These are phyloP conservation scores for Yponomeuta evonymella DNA, from an alignment of 2,888 invertebrate genomes.

Conservation along the genomic window DNA sequence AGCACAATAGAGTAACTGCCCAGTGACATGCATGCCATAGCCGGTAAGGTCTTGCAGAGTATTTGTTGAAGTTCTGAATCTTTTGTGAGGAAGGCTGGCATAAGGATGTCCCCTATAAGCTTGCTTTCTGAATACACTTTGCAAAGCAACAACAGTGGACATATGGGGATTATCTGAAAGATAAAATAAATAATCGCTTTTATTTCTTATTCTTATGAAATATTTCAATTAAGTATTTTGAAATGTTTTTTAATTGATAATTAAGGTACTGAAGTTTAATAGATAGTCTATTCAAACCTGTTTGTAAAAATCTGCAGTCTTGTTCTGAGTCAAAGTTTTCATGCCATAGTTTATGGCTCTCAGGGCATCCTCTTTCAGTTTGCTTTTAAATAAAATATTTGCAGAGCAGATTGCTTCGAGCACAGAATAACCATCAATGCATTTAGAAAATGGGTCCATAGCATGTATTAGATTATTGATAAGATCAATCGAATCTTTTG, in stretches of 20 bases:
- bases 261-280: background rate
- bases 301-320: background rate
- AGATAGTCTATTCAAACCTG: background rate
- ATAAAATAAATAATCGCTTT: slow-evolving; percentile 18
- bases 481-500: background rate
- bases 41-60: slow-evolving; percentile 41
- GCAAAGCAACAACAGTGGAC: slow-evolving; percentile 49
- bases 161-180: slow-evolving; percentile 54
- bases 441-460: background rate
- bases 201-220: too few relatives aligned
- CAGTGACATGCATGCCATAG: slow-evolving; percentile 52
- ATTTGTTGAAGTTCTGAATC: slow-evolving; percentile 41
- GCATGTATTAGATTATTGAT: background rate
- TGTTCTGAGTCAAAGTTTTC: background rate
- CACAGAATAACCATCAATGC: background rate
- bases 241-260: too few relatives aligned
- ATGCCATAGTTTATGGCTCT: background rate
- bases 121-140: slow-evolving; percentile 53
- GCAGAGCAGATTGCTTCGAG: background rate
- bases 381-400: background rate
- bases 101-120: slow-evolving; percentile 56
- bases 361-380: background rate
- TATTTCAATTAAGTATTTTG: too few relatives aligned
- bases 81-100: slow-evolving; percentile 57
- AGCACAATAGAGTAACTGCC: slow-evolving; percentile 39